These are phyloP conservation scores for Muscicapa striata DNA, from an alignment of 2,797 vertebrate genomes.

Conservation along the genomic window DNA sequence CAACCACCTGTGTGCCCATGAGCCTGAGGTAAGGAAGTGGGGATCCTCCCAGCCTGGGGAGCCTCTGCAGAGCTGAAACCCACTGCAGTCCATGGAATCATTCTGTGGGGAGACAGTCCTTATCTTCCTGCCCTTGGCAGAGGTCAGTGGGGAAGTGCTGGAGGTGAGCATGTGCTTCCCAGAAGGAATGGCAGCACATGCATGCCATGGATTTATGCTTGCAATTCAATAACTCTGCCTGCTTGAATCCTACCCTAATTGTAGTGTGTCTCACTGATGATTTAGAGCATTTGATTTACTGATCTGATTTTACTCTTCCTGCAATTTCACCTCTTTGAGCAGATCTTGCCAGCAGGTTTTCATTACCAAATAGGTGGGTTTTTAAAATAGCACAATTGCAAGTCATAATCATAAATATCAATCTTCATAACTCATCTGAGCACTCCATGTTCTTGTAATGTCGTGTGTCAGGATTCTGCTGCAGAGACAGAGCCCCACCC, in stretches of 20 bases:
- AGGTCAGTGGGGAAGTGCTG: not conserved
- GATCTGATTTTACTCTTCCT: constrained; percentile 60
- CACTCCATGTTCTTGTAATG: constrained; percentile 31
- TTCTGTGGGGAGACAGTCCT: not conserved
- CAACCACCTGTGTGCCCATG: not conserved
- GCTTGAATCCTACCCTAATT: constrained; percentile 49
- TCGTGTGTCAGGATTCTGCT: constrained; percentile 15
- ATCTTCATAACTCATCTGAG: constrained; percentile 50
- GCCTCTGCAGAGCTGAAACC: not conserved
- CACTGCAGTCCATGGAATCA: not conserved
- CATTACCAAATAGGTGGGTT: constrained; percentile 58
- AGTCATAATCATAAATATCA: constrained; percentile 63
- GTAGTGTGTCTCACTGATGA: constrained; percentile 26
- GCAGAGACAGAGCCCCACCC: not conserved
- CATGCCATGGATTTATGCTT: constrained; percentile 9
- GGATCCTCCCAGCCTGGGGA: not conserved
- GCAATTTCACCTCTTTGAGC: constrained; percentile 60
- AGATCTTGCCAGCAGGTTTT: constrained; percentile 62
- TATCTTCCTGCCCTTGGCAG: constrained; percentile 3
- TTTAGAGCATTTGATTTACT: constrained; percentile 58
- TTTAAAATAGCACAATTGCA: constrained; percentile 56
- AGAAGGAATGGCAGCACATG: constrained; percentile 12
- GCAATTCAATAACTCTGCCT: constrained; percentile 25
- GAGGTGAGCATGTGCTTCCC: not conserved
- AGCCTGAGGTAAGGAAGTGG: not conserved